Evolutionary conservation across 2,888 invertebrate species (phyloP), one percentile per base, ranked within the genome.

Genomic region (Tillus elongatus): DNA sequence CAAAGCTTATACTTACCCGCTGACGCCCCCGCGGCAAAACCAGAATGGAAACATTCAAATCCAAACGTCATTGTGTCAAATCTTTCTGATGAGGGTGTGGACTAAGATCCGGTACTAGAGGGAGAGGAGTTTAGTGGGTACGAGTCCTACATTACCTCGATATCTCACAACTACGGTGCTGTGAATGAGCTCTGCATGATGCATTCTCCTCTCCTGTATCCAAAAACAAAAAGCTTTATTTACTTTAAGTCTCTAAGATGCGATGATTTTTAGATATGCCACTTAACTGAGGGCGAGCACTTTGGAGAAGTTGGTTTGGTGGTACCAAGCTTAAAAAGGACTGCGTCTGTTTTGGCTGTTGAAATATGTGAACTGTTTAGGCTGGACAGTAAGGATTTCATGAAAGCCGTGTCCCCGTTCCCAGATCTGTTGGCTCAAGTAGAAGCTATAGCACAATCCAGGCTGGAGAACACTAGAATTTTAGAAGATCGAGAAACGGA

Each of bases 261-360:
- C 6, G 8, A 36, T 16, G 15, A 16, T 35, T 50, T 53, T 11
- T 35, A 70, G 69, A 57, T 71, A 37, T 67, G 67, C 43, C 72
- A 72, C 49, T 55, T 76, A 24, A 68, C 73, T 49, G 77, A 77
- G 44, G 77, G 77, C 0, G 72, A 63, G 15, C 61, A 68, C 48
- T 71, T 72, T 48, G 72, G 72, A 1, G 71, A 71, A 53, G 58
- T 64, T 28, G 64, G 66, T 8, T 45, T 72, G 27, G 57, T 72
- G 24, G 56, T 54, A 16, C 57, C 56, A 29, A 58, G 61, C 28
- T 53, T 55, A 13, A 45, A 54, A 26, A 51, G 66, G 33, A 57
- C 63, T 9, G 64, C 66, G 16, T 58, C 63, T 4, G 65, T 66
- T 10, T 49, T 64, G 24, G 66, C 66, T 1, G 60, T 63, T 2